Evolutionary conservation across 2,113 vertebrate species (phyloP).

Genomic region (Ammospiza nelsoni): DNA sequence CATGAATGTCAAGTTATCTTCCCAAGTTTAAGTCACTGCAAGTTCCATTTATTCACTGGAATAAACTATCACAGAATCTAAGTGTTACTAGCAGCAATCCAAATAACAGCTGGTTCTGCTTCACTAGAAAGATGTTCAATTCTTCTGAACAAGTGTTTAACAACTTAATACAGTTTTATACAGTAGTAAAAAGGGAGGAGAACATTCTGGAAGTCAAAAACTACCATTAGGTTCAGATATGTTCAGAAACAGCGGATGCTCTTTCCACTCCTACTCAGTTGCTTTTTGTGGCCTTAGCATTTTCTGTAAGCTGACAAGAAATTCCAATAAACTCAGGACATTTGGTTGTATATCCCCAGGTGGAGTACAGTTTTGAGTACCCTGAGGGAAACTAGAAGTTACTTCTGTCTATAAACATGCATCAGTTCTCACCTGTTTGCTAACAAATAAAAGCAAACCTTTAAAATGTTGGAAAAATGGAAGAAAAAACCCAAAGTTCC

Average conservation of each 20-base stretch:
- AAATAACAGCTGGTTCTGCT: neutral
- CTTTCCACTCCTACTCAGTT: neutral
- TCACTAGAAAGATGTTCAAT: neutral
- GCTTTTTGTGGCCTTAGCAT: neutral
- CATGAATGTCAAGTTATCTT: neutral
- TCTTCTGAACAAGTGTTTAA: neutral
- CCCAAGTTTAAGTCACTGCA: neutral
- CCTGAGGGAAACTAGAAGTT: neutral
- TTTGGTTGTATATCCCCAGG: fast-evolving
- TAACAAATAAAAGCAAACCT: neutral
- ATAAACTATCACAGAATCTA: neutral
- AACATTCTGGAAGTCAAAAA: neutral
- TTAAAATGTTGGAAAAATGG: neutral
- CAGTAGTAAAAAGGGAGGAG: neutral
- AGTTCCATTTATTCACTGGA: neutral
- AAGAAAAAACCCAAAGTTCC: neutral
- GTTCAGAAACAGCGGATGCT: neutral
- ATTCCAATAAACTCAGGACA: neutral
- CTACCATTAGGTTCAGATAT: neutral
- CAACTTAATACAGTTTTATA: neutral
- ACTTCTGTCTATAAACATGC: neutral
- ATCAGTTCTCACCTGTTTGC: neutral
- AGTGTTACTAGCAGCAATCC: neutral
- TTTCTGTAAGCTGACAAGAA: neutral
- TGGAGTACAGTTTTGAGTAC: fast-evolving